Conservation (phyloP, 2,113 vertebrate species). For the Noctilio leporinus region DNA sequence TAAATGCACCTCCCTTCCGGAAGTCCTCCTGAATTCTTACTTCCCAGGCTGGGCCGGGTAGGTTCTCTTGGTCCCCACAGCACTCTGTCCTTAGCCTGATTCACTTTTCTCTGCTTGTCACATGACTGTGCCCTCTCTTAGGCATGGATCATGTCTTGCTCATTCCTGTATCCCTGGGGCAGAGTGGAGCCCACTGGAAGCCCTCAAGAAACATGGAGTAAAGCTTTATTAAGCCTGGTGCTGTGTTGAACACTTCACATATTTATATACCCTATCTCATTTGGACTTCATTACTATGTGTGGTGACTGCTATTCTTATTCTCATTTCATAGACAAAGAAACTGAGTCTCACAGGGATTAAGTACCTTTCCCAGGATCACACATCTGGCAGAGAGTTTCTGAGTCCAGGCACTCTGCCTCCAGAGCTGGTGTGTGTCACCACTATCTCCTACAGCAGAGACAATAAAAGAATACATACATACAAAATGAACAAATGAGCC, state of each 20-base stretch:
- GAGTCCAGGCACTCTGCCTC: neutral
- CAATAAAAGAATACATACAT: neutral
- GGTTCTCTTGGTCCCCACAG: neutral
- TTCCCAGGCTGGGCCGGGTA: neutral
- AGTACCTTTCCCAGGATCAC: neutral
- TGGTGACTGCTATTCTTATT: neutral
- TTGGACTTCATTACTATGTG: neutral
- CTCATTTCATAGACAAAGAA: neutral
- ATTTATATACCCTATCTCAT: neutral
- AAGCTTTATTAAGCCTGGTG: neutral
- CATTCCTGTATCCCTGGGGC: neutral
- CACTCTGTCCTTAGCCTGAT: neutral
- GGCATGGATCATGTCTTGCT: neutral
- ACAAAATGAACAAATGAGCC: slow-evolving; percentile 5
- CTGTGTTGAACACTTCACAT: neutral
- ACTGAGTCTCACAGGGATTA: neutral
- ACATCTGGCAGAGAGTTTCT: neutral
- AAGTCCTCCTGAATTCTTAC: neutral
- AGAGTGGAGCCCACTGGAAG: neutral
- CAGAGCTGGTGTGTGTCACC: neutral
- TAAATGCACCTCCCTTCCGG: neutral
- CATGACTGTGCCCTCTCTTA: neutral
- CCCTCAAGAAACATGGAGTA: neutral
- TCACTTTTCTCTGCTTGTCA: neutral
- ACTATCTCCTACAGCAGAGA: neutral